A percentile compares a stretch with the other conserved stretches of the same genome.
Conservation (phyloP, 2,888 invertebrate genomes). For the Uropetala carovei region DNA sequence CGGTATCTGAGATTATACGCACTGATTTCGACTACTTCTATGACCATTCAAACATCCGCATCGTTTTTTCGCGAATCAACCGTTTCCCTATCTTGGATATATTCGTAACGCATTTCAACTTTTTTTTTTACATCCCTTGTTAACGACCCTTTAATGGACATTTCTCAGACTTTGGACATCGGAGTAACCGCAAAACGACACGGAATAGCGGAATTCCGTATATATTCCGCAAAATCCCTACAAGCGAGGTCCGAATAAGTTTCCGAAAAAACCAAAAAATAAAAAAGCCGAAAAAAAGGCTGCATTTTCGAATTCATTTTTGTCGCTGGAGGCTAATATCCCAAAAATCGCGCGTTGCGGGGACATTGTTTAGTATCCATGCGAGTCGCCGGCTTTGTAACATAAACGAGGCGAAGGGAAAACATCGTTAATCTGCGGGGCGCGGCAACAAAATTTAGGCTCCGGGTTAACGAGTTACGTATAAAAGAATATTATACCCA, state of each 20-base stretch:
- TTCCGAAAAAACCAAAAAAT: not conserved
- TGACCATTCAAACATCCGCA: not conserved
- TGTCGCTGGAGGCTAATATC: not conserved
- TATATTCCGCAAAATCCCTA: not conserved
- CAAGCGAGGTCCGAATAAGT: not conserved
- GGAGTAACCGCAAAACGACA: not conserved
- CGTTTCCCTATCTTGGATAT: not conserved
- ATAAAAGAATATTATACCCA: slow-evolving; percentile 8
- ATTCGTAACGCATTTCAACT: not conserved
- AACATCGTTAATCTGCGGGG: slow-evolving; percentile 8
- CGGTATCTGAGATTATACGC: not conserved
- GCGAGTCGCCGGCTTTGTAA: not conserved
- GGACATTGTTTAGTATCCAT: slow-evolving; percentile 16
- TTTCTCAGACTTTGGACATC: not conserved
- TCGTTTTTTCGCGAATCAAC: not conserved
- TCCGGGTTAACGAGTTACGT: slow-evolving; percentile 11
- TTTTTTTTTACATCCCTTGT: not conserved
- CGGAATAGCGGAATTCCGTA: not conserved
- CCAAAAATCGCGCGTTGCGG: not conserved
- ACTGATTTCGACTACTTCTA: not conserved
- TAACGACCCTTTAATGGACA: slow-evolving; percentile 20
- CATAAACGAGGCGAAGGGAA: not conserved
- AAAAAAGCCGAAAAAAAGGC: not conserved
- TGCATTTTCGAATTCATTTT: not conserved
- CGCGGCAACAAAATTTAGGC: not conserved